phyloP scores from a whole-genome alignment of 2,888 invertebrate species.

The Drosophila maculinotata region DNA sequence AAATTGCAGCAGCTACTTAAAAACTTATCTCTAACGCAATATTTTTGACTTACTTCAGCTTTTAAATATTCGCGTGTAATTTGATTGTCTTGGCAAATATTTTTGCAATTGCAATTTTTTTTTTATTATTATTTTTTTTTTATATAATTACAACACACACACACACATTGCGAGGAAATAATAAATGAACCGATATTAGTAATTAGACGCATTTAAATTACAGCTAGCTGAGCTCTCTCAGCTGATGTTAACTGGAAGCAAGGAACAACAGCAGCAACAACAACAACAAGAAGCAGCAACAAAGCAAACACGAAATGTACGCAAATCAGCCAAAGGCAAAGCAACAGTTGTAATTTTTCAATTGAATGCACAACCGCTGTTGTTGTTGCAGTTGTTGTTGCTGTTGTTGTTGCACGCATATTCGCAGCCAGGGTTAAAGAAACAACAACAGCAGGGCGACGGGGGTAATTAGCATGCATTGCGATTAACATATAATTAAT shows the following conservation, averaged over 20 bases:
- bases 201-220: slow-evolving; percentile 57
- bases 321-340: slow-evolving; percentile 74
- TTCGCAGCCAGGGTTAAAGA: slow-evolving; percentile 75
- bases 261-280: slow-evolving; percentile 18
- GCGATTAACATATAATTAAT: slow-evolving; percentile 82
- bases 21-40: too few relatives aligned
- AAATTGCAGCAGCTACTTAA: too few relatives aligned
- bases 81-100: slow-evolving; percentile 7
- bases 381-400: slow-evolving; percentile 29
- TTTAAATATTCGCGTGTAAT: slow-evolving; percentile 7
- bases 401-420: slow-evolving; percentile 66
- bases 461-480: slow-evolving; percentile 79
- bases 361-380: slow-evolving; percentile 76
- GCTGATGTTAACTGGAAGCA: slow-evolving; percentile 29
- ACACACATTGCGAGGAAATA: slow-evolving; percentile 30
- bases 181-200: slow-evolving; percentile 34
- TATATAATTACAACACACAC: slow-evolving; percentile 23
- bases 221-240: slow-evolving; percentile 33
- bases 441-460: slow-evolving; percentile 30
- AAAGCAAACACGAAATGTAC: slow-evolving; percentile 66
- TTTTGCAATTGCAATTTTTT: slow-evolving; percentile 17
- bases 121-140: slow-evolving; percentile 9
- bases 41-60: neutral
- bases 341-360: slow-evolving; percentile 78
- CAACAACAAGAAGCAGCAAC: slow-evolving; percentile 24